Evolutionary conservation across 2,888 invertebrate genomes (phyloP), one percentile per base, ranked within the genome.

Genomic region (Poecilus cupreus): DNA sequence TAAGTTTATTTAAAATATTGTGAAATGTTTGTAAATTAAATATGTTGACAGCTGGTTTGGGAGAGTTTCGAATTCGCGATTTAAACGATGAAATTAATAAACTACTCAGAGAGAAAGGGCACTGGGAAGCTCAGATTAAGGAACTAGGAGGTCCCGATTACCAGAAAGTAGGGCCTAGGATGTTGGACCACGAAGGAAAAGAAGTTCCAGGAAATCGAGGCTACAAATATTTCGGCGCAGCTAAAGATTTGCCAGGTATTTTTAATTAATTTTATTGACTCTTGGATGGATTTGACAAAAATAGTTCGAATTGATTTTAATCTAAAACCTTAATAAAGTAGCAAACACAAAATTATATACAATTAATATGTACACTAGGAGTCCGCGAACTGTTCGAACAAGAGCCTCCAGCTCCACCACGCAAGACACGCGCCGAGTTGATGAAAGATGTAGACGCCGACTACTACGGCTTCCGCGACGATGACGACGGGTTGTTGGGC

Each of bases 61-160:
- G 99, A 2, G 99, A 99, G 90, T 99, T 98, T 88, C 94, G 98
- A 22, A 96, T 99, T 83, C 93, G 99, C 13, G 99, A 99, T 88
- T 90, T 99, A 20, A 99, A 99, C 88, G 99, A 99, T 90, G 99
- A 99, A 89, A 99, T 99, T 85, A 99, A 99, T 89, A 99, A 99
- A 89, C 89, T 99, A 83, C 91, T 99, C 82, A 91, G 98, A 64
- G 98, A 99, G 87, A 98, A 98, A 87, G 93, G 97, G 0, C 98
- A 98, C 87, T 99, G 99, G 99, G 99, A 99, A 88, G 95, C 96
- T 76, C 96, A 98, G 88, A 99, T 99, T 84, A 95, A 96, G 85
- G 95, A 97, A 82, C 90, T 99, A 0, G 98, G 98, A 0, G 99
- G 99, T 0, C 96, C 97, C 0, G 98, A 99, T 89, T 97, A 96